Conservation (phyloP, 2,797 vertebrate genomes). For the Cottoperca gobio region DNA sequence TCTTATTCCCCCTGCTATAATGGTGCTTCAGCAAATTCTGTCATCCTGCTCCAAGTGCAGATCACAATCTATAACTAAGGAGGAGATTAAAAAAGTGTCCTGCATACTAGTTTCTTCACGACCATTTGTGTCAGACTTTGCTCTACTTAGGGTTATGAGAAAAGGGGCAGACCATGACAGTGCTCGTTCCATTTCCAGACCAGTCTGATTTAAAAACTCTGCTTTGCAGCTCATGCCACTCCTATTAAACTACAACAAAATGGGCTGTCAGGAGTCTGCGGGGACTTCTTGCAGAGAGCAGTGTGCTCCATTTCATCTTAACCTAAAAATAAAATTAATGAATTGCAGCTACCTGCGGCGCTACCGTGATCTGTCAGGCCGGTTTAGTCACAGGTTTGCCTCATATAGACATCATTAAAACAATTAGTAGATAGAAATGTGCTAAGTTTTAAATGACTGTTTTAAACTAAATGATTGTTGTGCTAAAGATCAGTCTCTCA, state of each 20-base stretch:
- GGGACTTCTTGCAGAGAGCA: constrained; percentile 55
- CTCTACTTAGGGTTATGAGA: constrained; percentile 57
- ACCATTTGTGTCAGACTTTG: constrained; percentile 37
- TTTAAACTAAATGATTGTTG: too few species aligned
- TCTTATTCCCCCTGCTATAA: not conserved
- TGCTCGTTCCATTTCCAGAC: constrained; percentile 72
- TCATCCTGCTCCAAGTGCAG: not conserved
- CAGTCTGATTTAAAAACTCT: constrained; percentile 58
- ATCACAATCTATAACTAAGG: constrained; percentile 42
- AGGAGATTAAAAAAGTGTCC: constrained; percentile 9
- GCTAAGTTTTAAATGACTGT: constrained; percentile 15
- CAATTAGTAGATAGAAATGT: constrained; percentile 30
- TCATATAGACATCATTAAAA: constrained; percentile 15
- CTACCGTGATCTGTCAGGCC: too few species aligned
- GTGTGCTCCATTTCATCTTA: constrained; percentile 57
- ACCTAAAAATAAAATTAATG: too few species aligned
- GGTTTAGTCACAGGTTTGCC: constrained; percentile 12
- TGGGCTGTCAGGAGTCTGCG: constrained; percentile 53
- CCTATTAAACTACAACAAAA: constrained; percentile 64
- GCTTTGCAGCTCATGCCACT: constrained; percentile 61
- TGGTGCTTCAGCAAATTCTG: not conserved
- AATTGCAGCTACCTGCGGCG: too few species aligned
- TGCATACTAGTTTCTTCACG: constrained; percentile 16
- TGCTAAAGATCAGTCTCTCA: constrained; percentile 1
- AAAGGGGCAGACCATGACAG: constrained; percentile 62